Conservation (phyloP, 2,888 invertebrate species). For the Andrena marginata region DNA sequence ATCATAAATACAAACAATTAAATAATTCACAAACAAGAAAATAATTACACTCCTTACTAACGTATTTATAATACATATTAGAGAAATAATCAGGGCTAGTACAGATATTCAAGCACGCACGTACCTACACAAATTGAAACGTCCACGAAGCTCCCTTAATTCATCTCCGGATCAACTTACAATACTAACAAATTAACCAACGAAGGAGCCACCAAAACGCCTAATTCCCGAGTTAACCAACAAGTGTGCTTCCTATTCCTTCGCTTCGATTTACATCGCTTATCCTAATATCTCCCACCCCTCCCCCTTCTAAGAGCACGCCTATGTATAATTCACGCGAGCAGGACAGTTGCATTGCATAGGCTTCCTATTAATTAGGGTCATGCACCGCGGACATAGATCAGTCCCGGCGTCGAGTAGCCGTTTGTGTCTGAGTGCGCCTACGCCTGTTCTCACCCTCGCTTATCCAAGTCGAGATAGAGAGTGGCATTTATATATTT, state of each 20-base stretch:
- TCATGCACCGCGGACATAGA: constrained; percentile 83
- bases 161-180: neutral
- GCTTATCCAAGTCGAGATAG: constrained; percentile 27
- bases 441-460: constrained; percentile 45
- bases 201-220: neutral
- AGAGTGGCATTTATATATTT: constrained; percentile 74
- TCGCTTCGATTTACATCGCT: constrained; percentile 50
- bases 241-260: constrained; percentile 36
- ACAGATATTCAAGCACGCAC: too few species aligned
- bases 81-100: too few species aligned
- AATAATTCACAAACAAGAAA: too few species aligned
- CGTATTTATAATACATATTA: too few species aligned
- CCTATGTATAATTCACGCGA: constrained; percentile 80
- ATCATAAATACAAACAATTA: too few species aligned
- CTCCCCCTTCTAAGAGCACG: constrained; percentile 46
- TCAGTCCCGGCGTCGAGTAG: constrained; percentile 76
- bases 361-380: constrained; percentile 84
- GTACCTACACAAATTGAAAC: neutral
- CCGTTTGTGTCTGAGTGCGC: constrained; percentile 63
- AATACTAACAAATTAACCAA: neutral
- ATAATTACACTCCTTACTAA: too few species aligned
- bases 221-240: neutral
- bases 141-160: neutral
- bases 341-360: constrained; percentile 83
- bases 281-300: constrained; percentile 50